phyloP scores from a whole-genome alignment of 2,797 vertebrate species.

The Syndactyla subalaris region DNA sequence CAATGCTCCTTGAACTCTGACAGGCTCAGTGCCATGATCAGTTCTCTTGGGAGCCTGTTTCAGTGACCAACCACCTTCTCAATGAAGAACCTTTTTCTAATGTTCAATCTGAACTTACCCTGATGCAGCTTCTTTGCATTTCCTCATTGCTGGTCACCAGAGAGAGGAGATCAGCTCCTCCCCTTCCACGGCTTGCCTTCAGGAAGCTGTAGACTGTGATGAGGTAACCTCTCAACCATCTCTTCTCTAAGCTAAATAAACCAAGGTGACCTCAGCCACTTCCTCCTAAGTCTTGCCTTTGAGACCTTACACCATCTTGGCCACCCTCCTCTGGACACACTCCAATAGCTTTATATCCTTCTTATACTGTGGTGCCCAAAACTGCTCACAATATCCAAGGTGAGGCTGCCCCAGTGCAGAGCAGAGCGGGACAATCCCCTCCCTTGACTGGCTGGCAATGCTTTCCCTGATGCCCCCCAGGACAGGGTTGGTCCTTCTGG shows the following conservation, averaged over 20 bases:
- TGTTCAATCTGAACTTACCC: neutral
- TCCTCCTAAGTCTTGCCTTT: neutral
- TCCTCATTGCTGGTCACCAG: neutral
- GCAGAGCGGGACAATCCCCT: neutral
- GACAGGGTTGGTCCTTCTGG: accelerated
- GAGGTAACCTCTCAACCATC: neutral
- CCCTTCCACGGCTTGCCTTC: neutral
- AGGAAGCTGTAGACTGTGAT: neutral
- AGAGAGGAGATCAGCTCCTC: neutral
- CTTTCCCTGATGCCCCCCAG: neutral
- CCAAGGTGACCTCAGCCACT: neutral
- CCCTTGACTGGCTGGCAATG: accelerated
- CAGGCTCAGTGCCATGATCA: neutral
- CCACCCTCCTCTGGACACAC: neutral
- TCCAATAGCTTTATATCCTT: neutral
- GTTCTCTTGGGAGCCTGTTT: neutral
- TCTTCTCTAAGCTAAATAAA: neutral
- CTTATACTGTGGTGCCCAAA: neutral
- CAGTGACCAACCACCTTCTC: neutral
- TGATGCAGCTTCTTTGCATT: neutral
- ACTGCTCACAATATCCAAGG: accelerated
- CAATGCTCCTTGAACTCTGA: neutral
- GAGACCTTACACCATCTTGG: neutral
- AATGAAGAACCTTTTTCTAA: neutral
- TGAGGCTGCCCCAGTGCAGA: accelerated